Conservation (phyloP, 2,888 invertebrate genomes). For the Trichacis sp. region DNA sequence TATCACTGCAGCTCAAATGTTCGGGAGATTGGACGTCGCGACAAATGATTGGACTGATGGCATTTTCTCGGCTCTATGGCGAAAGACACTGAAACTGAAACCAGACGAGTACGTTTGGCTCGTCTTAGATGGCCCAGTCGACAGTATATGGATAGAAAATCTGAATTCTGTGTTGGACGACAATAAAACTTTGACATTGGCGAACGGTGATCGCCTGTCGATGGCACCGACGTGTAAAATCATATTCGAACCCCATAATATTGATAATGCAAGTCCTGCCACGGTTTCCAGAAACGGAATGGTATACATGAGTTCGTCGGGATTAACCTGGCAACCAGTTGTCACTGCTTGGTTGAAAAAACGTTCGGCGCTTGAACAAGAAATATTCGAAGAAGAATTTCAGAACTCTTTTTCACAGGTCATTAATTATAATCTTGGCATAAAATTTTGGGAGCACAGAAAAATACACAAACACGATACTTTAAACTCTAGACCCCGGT, state of each 20-base stretch:
- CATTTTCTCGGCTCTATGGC: constrained; percentile 96
- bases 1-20: constrained; percentile 98
- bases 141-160: constrained; percentile 98
- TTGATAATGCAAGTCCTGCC: constrained; percentile 97
- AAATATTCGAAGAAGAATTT: constrained; percentile 71
- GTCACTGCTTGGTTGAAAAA: constrained; percentile 85
- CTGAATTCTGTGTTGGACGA: constrained; percentile 97
- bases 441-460: too few relatives aligned
- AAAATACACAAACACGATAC: too few relatives aligned
- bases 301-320: constrained; percentile 98
- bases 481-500: too few relatives aligned
- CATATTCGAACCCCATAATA: constrained; percentile 96
- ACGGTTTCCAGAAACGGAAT: constrained; percentile 91
- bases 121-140: constrained; percentile 95
- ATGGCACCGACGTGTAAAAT: constrained; percentile 96
- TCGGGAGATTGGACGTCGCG: constrained; percentile 94
- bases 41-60: constrained; percentile 99
- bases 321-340: constrained; percentile 92
- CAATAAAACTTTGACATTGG: constrained; percentile 93
- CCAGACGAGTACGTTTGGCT: constrained; percentile 91
- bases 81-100: constrained; percentile 91
- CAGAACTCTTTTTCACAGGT: constrained; percentile 72
- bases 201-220: constrained; percentile 93
- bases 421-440: constrained; percentile 46
- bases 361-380: constrained; percentile 73